Base-by-base conservation (phyloP, 1,140 invertebrate species). In the Galendromus occidentalis region DNA sequence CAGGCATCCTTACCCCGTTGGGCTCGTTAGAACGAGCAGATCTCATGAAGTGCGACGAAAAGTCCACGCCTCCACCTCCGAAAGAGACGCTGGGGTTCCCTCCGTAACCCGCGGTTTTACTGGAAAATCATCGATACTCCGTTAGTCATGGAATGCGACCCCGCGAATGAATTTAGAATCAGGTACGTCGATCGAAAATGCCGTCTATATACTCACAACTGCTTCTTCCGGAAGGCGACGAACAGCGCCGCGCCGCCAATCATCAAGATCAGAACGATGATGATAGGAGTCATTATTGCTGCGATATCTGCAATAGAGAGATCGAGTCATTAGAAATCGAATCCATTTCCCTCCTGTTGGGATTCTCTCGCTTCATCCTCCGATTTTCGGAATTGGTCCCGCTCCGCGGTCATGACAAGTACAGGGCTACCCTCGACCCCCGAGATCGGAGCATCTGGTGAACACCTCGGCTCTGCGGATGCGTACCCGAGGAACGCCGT, bases 31-130 rank as follows among this genome's bases (percentile, higher is more conserved):
- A 55, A 66, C 33, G 33, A 4, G 39, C 59, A 69, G 66, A 17
- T 70, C 64, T 64, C 68, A 70, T 70, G 44, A 73, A 72, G 17
- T 66, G 68, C 12, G 72, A 67, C 18, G 70, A 69, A 63, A 94
- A 92, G 76, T 93, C 89, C 30, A 93, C 88, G 74, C 93, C 91
- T 63, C 91, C 91, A 74, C 89, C 88, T 44, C 90, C 80, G 80
- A 94, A 94, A n/a, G 88, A 88, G n/a, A 93, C 90, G 72, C 87
- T 91, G 74, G 88, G 88, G 28, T 87, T 87, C 44, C 85, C 86
- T 88, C 78, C 42, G 81, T 83, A 45, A 81, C 80, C 70, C 85
- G 81, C 75, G 22, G 51, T 59, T 59, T 59, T 59, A 9, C 51
- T 59, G 51, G 1, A 59, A 59, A 17, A 1, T 20, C 51, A 33